Base-by-base conservation (phyloP, 2,113 vertebrate genomes). In the Stomatorhinus ivindoensis region DNA sequence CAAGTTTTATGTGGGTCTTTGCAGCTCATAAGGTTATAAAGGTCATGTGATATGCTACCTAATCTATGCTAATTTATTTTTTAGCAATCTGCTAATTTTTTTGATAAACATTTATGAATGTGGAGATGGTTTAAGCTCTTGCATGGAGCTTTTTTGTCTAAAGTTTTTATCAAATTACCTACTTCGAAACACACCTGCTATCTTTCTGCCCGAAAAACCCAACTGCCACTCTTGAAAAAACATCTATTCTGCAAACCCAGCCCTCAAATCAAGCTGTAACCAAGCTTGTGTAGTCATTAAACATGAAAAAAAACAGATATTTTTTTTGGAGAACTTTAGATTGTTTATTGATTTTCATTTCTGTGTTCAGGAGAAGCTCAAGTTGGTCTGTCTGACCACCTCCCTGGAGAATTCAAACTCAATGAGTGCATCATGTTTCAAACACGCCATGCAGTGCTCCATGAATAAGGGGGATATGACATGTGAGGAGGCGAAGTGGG, bases 321-420 rank as follows among this genome's bases (percentile, higher is more conserved):
- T 97, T 96, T 97, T 97, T 97, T 97, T 94, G 95, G 97, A 98
- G 96, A 98, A 98, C 97, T 99, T 99, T 96, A 99, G 97, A 99
- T 99, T 99, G 98, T 99, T 99, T 99, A 99, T 99, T 99, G 98
- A 99, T 99, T 99, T 99, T 99, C 97, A 98, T 99, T 98, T 99
- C 97, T 98, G 96, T 97, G 97, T 97, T 97, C 97, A 96, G 96
- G 95, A 96, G 96, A 97, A 96, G 96, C 96, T 96, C 96, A 95
- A 97, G 97, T 97, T 97, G 96, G 97, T 97, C 96, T 96, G 96
- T 96, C 96, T 97, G 96, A 93, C 95, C 95, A 93, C 93, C 95
- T 96, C 97, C 96, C 95, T 58, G 87, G 95, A 94, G 95, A 94
- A 94, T 88, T 90, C 94, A 87, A 89, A 94, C 95, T 95, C 95